phyloP scores from a whole-genome alignment of 1,140 invertebrate genomes.

The Episyrphus balteatus region DNA sequence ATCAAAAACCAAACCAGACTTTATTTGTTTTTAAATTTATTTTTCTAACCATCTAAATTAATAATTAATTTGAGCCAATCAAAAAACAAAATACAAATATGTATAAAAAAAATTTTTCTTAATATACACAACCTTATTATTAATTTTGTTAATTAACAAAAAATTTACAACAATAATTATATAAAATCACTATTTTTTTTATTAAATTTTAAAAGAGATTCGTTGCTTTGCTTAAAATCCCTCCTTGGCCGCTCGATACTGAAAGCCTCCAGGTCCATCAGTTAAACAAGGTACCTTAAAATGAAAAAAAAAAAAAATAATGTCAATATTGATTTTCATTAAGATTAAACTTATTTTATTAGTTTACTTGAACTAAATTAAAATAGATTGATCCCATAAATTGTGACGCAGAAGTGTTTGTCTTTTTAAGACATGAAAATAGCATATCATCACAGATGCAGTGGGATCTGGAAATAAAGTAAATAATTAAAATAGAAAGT shows the following conservation, averaged over 20 bases:
- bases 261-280: slow-evolving; percentile 37
- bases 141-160: background rate
- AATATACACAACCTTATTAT: too few species aligned
- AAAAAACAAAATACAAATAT: too few species aligned
- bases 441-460: slow-evolving; percentile 75
- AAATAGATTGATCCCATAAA: slow-evolving; percentile 81
- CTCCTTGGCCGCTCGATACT: slow-evolving; percentile 30
- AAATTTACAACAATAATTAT: background rate
- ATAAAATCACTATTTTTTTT: background rate
- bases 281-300: slow-evolving; percentile 54
- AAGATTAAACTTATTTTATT: background rate
- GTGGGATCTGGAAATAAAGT: slow-evolving; percentile 49
- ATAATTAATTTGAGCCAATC: too few species aligned
- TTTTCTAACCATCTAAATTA: too few species aligned
- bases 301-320: background rate
- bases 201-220: background rate
- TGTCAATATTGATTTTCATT: background rate
- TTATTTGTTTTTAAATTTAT: too few species aligned
- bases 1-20: too few species aligned
- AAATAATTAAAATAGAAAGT: background rate
- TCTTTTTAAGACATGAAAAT: slow-evolving; percentile 66
- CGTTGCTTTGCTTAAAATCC: slow-evolving; percentile 18
- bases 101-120: too few species aligned
- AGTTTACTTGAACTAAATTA: slow-evolving; percentile 56
- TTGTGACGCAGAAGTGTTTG: slow-evolving; percentile 54